phyloP scores from a whole-genome alignment of 2,113 vertebrate genomes.

The Eptatretus burgeri region DNA sequence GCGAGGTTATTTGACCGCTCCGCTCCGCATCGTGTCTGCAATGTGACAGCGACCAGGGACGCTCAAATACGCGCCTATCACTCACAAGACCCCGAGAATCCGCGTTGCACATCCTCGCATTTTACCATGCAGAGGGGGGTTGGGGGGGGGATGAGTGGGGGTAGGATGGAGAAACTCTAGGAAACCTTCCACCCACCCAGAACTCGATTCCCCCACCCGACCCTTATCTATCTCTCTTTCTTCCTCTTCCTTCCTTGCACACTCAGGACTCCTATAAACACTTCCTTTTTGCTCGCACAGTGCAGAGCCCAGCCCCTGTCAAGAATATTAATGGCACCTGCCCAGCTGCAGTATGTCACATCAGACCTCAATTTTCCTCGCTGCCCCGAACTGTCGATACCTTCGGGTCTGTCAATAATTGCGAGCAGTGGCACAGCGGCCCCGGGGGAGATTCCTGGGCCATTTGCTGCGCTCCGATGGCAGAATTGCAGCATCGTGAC shows the following conservation, averaged over 20 bases:
- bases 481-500: too few species aligned
- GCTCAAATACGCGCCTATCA: conserved; percentile 4
- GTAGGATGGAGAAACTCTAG: too few species aligned
- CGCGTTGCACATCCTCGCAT: not conserved
- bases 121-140: too few species aligned
- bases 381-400: conserved; percentile 6
- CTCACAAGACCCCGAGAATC: not conserved
- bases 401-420: conserved; percentile 7
- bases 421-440: conserved; percentile 1
- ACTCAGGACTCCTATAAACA: not conserved
- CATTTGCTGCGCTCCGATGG: too few species aligned
- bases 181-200: not conserved
- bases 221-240: not conserved
- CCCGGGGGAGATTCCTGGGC: not conserved
- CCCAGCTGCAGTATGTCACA: conserved; percentile 1
- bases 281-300: not conserved
- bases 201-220: not conserved
- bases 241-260: not conserved
- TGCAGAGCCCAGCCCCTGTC: not conserved
- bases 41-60: conserved; percentile 1
- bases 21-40: not conserved
- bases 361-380: conserved; percentile 6
- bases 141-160: too few species aligned
- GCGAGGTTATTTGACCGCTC: conserved; percentile 3
- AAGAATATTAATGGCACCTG: conserved; percentile 6